These are phyloP conservation scores for Nyctibius grandis DNA, from an alignment of 2,797 vertebrate genomes.

Conservation along the genomic window DNA sequence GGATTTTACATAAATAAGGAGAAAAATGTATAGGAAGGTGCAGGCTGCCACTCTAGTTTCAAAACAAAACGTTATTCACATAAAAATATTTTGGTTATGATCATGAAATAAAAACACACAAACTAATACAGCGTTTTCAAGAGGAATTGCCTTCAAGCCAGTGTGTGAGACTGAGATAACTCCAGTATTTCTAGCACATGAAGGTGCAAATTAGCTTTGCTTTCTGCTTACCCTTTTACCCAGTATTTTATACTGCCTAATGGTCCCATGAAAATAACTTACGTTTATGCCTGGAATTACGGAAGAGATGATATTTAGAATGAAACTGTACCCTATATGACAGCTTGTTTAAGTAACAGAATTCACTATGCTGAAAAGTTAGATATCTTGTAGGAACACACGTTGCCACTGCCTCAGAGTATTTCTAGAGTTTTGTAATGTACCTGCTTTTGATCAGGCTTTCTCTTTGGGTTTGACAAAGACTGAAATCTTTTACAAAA, in stretches of 20 bases:
- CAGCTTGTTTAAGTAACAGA: background rate
- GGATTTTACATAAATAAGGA: background rate
- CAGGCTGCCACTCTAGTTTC: background rate
- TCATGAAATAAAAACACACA: background rate
- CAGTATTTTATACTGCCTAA: background rate
- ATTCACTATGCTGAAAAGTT: background rate
- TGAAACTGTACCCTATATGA: background rate
- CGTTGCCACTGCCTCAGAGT: background rate
- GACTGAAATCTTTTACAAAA: background rate
- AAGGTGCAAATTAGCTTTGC: background rate
- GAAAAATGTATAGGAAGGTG: background rate
- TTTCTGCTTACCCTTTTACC: background rate
- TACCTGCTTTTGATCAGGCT: background rate
- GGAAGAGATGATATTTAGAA: background rate
- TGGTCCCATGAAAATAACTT: background rate
- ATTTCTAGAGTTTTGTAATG: background rate
- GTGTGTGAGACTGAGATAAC: background rate
- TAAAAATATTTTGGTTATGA: background rate
- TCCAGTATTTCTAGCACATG: background rate
- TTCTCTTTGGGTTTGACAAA: background rate
- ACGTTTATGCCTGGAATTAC: background rate
- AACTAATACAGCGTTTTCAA: background rate
- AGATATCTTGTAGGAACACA: background rate
- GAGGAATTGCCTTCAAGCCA: background rate
- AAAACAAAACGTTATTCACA: background rate